These are phyloP conservation scores for Temnothorax longispinosus DNA, from an alignment of 1,140 invertebrate species.

Conservation along the genomic window DNA sequence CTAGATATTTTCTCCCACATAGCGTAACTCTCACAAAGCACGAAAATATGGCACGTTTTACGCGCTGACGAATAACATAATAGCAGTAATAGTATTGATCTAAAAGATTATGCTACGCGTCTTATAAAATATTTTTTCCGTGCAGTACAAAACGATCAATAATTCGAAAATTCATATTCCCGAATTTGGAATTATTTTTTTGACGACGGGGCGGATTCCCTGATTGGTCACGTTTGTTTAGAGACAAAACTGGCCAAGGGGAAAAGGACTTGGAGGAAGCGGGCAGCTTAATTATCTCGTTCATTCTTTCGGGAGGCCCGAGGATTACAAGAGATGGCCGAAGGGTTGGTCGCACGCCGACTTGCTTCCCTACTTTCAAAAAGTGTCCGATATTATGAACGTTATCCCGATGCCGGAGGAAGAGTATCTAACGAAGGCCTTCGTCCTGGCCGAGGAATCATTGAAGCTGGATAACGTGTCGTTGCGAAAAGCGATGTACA, in stretches of 20 bases:
- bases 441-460: constrained; percentile 72
- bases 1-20: background rate
- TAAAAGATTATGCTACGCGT: background rate
- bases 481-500: constrained; percentile 86
- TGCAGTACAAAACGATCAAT: background rate
- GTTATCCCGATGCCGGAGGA: constrained; percentile 79
- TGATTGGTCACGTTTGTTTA: constrained; percentile 68
- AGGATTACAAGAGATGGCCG: constrained; percentile 88
- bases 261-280: constrained; percentile 90
- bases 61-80: background rate
- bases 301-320: constrained; percentile 87
- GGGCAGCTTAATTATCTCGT: constrained; percentile 90
- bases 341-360: constrained; percentile 87
- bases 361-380: constrained; percentile 86
- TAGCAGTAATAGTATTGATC: background rate
- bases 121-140: background rate
- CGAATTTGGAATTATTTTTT: background rate
- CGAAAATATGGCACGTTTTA: background rate
- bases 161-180: background rate
- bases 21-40: background rate
- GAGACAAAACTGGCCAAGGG: constrained; percentile 88
- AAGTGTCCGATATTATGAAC: constrained; percentile 84
- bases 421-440: constrained; percentile 79
- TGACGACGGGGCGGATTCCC: background rate
- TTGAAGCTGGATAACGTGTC: constrained; percentile 79